Percentiles rank a stretch among this genome's conserved stretches.
Evolutionary conservation across 2,113 vertebrate genomes (phyloP).

Genomic region (Cricetomys ansorgei): DNA sequence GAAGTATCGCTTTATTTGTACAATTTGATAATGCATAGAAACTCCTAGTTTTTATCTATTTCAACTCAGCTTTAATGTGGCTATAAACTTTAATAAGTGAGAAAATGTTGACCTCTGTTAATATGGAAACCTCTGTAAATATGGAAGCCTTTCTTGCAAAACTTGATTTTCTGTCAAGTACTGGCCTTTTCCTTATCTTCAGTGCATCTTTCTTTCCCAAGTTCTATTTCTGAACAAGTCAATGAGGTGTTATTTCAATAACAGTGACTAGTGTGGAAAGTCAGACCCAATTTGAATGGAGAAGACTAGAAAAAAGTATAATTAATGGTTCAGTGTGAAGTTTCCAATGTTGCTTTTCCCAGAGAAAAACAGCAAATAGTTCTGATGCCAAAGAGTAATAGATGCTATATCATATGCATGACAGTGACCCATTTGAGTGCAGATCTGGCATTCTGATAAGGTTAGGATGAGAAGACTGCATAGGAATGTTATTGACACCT

Average conservation of each 20-base stretch:
- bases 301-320: neutral
- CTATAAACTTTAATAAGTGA: neutral
- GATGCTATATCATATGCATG: neutral
- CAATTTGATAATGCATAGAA: neutral
- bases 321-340: neutral
- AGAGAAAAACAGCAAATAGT: neutral
- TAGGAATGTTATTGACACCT: neutral
- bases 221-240: neutral
- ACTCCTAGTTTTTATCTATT: neutral
- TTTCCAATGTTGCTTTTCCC: neutral
- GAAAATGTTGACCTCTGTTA: neutral
- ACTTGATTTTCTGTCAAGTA: neutral
- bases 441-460: neutral
- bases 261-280: neutral
- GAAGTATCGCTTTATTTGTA: neutral
- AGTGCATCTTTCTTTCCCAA: neutral
- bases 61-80: neutral
- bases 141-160: neutral
- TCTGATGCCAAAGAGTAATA: neutral
- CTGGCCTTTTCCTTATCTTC: neutral
- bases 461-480: neutral
- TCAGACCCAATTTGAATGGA: neutral
- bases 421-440: neutral
- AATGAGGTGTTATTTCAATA: neutral
- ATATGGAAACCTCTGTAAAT: neutral